phyloP scores from a whole-genome alignment of 2,113 vertebrate genomes.

The Pygathrix nemaeus region DNA sequence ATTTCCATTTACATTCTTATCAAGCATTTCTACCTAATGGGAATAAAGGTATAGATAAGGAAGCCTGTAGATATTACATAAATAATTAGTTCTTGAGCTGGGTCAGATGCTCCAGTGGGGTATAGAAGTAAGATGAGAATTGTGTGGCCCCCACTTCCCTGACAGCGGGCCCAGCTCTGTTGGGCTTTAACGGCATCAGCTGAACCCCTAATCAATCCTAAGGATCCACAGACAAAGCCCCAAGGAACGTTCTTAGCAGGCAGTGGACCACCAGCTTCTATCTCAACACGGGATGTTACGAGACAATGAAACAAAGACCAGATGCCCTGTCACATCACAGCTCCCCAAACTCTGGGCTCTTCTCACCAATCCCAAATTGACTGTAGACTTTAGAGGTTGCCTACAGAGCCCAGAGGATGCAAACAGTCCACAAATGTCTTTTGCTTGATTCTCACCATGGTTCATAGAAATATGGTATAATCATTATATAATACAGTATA shows the following conservation, averaged over 20 bases:
- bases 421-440: not conserved
- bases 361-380: not conserved
- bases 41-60: not conserved
- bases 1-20: not conserved
- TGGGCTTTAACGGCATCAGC: not conserved
- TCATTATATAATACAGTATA: not conserved
- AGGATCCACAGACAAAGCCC: not conserved
- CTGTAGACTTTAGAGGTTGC: not conserved
- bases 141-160: accelerated
- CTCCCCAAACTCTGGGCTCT: not conserved
- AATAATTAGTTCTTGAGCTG: not conserved
- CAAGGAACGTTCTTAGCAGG: not conserved
- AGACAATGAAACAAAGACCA: not conserved
- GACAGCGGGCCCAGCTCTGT: not conserved
- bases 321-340: too few species aligned
- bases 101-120: not conserved
- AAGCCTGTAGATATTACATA: not conserved
- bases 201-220: not conserved
- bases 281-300: not conserved
- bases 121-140: not conserved
- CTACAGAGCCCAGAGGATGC: not conserved
- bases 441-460: not conserved
- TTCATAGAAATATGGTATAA: not conserved
- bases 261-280: not conserved
- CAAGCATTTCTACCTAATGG: not conserved